These are phyloP conservation scores for Noctua pronuba DNA, from an alignment of 2,888 invertebrate genomes.

Conservation along the genomic window DNA sequence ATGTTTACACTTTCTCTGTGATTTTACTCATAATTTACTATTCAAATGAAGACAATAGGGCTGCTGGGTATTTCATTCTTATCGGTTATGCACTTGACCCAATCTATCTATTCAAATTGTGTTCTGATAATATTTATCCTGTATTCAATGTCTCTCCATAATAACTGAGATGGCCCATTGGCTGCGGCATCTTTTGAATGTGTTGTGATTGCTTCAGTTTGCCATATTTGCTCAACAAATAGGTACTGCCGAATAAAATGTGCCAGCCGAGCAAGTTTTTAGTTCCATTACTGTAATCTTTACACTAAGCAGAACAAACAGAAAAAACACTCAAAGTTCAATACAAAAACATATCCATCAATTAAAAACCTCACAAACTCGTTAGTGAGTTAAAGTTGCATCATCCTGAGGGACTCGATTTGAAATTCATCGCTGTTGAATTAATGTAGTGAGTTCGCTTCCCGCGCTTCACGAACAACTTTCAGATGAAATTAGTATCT, in stretches of 20 bases:
- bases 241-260: too few species aligned
- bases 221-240: background rate
- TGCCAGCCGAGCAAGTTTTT: background rate
- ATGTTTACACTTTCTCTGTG: background rate
- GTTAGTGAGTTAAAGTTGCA: slow-evolving; percentile 27
- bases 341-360: background rate
- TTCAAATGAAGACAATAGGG: slow-evolving; percentile 4
- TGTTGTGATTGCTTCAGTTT: background rate
- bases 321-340: background rate
- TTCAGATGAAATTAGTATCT: slow-evolving; percentile 44
- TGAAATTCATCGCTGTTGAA: slow-evolving; percentile 53
- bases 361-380: slow-evolving; percentile 12
- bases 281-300: background rate
- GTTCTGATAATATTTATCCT: slow-evolving; percentile 15
- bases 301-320: background rate
- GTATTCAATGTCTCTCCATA: too few species aligned
- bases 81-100: background rate
- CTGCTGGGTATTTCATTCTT: background rate
- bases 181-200: background rate
- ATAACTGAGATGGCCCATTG: too few species aligned
- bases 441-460: slow-evolving; percentile 50
- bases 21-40: background rate
- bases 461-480: slow-evolving; percentile 35
- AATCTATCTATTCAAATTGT: background rate
- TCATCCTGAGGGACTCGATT: slow-evolving; percentile 16